phyloP scores from a whole-genome alignment of 1,140 invertebrate genomes.

The Eumaeus atala region DNA sequence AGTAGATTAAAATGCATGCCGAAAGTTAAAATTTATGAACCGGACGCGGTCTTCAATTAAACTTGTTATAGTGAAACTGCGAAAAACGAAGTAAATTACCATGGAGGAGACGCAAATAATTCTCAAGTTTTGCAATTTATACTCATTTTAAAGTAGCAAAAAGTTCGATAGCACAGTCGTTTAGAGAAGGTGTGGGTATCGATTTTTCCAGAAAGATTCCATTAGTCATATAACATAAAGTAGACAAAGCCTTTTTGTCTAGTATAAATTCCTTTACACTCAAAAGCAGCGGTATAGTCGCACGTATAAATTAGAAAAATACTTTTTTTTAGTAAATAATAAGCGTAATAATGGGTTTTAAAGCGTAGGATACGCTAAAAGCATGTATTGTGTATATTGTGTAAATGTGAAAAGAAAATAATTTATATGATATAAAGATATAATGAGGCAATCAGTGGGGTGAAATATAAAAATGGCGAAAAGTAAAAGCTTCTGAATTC shows the following conservation, averaged over 20 bases:
- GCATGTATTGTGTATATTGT: too few species aligned
- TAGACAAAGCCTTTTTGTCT: too few species aligned
- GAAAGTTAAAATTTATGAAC: constrained; percentile 68
- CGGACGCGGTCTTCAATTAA: constrained; percentile 67
- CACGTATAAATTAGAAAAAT: constrained; percentile 6
- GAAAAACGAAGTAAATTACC: constrained; percentile 60
- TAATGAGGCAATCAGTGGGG: neutral
- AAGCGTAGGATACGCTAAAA: too few species aligned
- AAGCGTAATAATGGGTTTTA: too few species aligned
- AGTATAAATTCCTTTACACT: too few species aligned
- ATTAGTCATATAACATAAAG: too few species aligned
- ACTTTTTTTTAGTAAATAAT: too few species aligned
- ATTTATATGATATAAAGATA: neutral
- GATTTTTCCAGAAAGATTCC: constrained; percentile 1
- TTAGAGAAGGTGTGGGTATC: constrained; percentile 18
- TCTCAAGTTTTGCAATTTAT: constrained; percentile 62
- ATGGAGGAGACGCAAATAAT: constrained; percentile 53
- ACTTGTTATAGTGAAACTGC: constrained; percentile 64
- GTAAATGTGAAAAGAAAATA: too few species aligned
- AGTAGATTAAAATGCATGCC: constrained; percentile 67
- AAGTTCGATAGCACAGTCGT: constrained; percentile 49
- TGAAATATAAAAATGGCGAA: constrained; percentile 5
- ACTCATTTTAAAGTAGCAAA: constrained; percentile 43
- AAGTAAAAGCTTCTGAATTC: constrained; percentile 12
- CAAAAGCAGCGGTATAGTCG: too few species aligned